Percentiles rank a stretch among this genome's conserved stretches.
These are phyloP conservation scores for Phataginus tetradactyla DNA, from an alignment of 2,797 vertebrate genomes.

Conservation along the genomic window DNA sequence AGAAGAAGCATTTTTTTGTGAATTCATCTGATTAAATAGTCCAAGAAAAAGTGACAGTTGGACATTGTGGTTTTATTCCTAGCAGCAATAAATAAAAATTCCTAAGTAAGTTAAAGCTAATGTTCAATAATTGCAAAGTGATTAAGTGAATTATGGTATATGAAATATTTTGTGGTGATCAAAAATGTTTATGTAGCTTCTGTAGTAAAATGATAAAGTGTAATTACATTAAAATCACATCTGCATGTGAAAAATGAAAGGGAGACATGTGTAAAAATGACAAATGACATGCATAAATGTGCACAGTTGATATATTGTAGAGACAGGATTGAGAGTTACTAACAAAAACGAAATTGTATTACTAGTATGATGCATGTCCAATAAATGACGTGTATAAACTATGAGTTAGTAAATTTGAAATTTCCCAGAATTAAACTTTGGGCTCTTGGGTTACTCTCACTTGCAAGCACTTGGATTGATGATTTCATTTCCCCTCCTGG, in stretches of 20 bases:
- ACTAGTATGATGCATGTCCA: neutral
- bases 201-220: neutral
- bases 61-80: neutral
- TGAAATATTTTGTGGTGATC: neutral
- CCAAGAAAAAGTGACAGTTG: neutral
- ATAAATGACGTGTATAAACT: neutral
- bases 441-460: neutral
- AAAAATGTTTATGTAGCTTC: neutral
- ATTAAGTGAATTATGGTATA: neutral
- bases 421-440: neutral
- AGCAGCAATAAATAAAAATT: neutral
- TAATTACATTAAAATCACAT: slow-evolving; percentile 8
- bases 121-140: neutral
- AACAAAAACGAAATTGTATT: neutral
- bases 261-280: no score
- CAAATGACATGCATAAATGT: neutral
- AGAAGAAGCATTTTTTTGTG: neutral
- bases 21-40: neutral
- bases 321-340: neutral
- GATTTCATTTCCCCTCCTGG: neutral
- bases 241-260: neutral
- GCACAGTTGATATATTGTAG: neutral
- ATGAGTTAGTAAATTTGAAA: neutral
- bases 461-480: neutral
- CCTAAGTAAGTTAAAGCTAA: slow-evolving; percentile 1